Percentiles rank a stretch among this genome's conserved stretches.
Conservation (phyloP, 1,140 invertebrate species). For the Leptopilina boulardi region DNA sequence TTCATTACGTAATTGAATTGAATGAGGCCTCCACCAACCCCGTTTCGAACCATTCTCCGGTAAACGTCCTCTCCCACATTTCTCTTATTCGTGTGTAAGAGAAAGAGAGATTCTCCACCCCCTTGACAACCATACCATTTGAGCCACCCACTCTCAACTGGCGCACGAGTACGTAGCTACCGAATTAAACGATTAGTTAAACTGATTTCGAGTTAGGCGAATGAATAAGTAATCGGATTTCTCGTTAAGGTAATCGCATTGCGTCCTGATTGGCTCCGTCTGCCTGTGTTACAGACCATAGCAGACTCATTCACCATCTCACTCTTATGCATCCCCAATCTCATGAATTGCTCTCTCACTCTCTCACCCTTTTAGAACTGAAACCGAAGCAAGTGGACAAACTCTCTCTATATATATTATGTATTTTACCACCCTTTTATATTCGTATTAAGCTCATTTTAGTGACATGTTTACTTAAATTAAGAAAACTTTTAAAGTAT, state of each 20-base stretch:
- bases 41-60: slow-evolving; percentile 34
- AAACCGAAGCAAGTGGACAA: slow-evolving; percentile 19
- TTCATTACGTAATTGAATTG: slow-evolving; percentile 77
- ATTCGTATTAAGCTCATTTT: slow-evolving; percentile 26
- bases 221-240: slow-evolving; percentile 77
- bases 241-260: slow-evolving; percentile 76
- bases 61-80: slow-evolving; percentile 33
- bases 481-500: neutral
- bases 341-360: slow-evolving; percentile 25
- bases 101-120: slow-evolving; percentile 10
- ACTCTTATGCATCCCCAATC: slow-evolving; percentile 15
- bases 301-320: slow-evolving; percentile 45
- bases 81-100: slow-evolving; percentile 6
- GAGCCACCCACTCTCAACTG: slow-evolving; percentile 24
- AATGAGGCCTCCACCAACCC: slow-evolving; percentile 65
- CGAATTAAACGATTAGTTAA: slow-evolving; percentile 77
- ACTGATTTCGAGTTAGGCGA: slow-evolving; percentile 76
- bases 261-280: slow-evolving; percentile 73
- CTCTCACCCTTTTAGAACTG: slow-evolving; percentile 29
- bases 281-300: slow-evolving; percentile 66
- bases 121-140: slow-evolving; percentile 38
- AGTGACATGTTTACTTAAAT: slow-evolving; percentile 13
- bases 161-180: slow-evolving; percentile 56
- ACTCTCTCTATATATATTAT: too few relatives aligned
- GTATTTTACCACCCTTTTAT: slow-evolving; percentile 33